Percentiles rank a stretch among this genome's conserved stretches.
Evolutionary conservation across 1,140 invertebrate genomes (phyloP).

Genomic region (Babylonia areolata): DNA sequence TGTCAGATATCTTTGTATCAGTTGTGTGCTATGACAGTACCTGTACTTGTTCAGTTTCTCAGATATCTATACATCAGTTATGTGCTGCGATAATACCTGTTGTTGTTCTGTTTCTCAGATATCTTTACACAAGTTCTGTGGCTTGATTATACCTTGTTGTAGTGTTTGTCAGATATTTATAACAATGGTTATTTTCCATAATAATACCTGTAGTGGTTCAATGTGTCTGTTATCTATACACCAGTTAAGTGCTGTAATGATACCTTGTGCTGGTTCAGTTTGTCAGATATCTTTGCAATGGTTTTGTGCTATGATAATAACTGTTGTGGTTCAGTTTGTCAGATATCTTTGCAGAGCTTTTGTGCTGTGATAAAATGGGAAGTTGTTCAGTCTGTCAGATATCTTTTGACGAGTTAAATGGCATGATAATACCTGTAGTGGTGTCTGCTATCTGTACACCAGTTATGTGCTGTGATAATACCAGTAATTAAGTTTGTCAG

Average conservation of each 20-base stretch:
- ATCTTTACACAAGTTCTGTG: too few species aligned
- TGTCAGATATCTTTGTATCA: too few species aligned
- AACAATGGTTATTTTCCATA: not conserved
- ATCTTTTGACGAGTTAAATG: not conserved
- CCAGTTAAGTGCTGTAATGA: not conserved
- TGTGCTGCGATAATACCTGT: not conserved
- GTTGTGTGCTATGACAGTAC: not conserved
- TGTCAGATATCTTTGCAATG: not conserved
- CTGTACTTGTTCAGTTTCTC: not conserved
- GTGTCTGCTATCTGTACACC: not conserved
- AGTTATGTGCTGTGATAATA: not conserved
- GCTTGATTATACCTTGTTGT: not conserved
- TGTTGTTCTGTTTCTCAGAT: not conserved
- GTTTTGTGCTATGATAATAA: not conserved
- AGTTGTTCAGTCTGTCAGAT: not conserved
- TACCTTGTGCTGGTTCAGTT: not conserved
- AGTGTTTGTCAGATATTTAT: too few species aligned
- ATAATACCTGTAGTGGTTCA: not conserved
- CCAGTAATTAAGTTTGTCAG: not conserved
- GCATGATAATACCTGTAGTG: too few species aligned
- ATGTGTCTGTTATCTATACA: not conserved
- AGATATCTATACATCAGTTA: not conserved
- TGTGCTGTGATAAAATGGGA: too few species aligned
- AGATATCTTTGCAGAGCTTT: too few species aligned
- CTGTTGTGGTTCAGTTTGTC: not conserved